Base-by-base conservation (phyloP, 2,888 invertebrate species). In the Pristionchus entomophagus region DNA sequence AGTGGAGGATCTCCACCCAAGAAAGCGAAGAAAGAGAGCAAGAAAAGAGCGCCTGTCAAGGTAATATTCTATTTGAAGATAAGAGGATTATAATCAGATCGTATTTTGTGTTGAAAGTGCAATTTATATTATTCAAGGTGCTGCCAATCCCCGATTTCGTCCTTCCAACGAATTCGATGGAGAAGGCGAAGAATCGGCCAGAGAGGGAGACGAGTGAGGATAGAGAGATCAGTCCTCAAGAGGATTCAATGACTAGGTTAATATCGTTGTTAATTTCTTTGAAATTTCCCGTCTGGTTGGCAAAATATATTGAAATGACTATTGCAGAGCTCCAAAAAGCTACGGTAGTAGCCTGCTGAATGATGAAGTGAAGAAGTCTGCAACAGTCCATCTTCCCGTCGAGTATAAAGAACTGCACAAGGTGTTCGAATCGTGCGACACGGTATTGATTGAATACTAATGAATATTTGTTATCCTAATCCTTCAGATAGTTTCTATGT, bases 161-260 rank as follows among this genome's bases (percentile, higher is more conserved):
- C 1, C 82, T 82, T 8, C 82, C 59, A 2, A 12, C 19, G 12
- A 26, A 59, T 19, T 45, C 38, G 22, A 26, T 17, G 59, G 45
- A 56, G n/a, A 59, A 38, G 59, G 56, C 17, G 19, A 56, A n/a
- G 35, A 35, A 59, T n/a, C 41, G 41, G 2, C n/a, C n/a, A 5
- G 82, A 56, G n/a, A 10, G 53, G 51, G 78, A 80, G 51, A 29
- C 3, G 32, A 51, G 26, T 32, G 59, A 59, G 38, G 56, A 53
- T 6, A 53, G 49, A 32, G 82, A 82, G n/a, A 14, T 17, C 17
- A 45, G 45, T 38, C 41, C 82, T 6, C 29, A 56, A 4, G 82
- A 82, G 19, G 82, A 82, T 59, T 82, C 59, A 38, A 82, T 82
- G 82, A 59, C 82, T 2, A 82, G 82, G 82, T 82, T 38, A 19